A percentile compares a stretch with the other conserved stretches of the same genome.
Evolutionary conservation across 2,888 invertebrate genomes (phyloP).

Genomic region (Salpingus planirostris): DNA sequence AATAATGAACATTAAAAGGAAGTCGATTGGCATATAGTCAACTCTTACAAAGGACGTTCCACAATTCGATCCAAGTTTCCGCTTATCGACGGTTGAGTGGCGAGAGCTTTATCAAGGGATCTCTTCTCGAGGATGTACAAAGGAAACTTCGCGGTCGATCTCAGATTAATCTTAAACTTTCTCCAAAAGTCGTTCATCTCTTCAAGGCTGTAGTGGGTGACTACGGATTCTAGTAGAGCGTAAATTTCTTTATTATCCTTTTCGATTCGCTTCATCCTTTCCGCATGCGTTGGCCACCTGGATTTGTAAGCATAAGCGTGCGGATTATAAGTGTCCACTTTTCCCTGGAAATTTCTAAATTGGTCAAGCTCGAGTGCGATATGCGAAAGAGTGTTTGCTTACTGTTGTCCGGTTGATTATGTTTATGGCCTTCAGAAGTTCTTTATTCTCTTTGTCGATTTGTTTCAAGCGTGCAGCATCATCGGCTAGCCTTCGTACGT

Average conservation of each 20-base stretch:
- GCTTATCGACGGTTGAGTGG: constrained; percentile 30
- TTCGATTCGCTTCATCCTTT: constrained; percentile 23
- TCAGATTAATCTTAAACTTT: constrained; percentile 20
- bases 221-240: too few species aligned
- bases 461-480: constrained; percentile 38
- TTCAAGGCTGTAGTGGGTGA: constrained; percentile 23
- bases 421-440: constrained; percentile 51
- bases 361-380: too few species aligned
- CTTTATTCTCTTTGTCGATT: constrained; percentile 50
- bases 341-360: constrained; percentile 26
- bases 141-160: constrained; percentile 27
- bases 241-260: constrained; percentile 26
- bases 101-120: constrained; percentile 25
- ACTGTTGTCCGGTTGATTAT: constrained; percentile 51
- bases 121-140: constrained; percentile 24
- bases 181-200: constrained; percentile 24
- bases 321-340: constrained; percentile 29
- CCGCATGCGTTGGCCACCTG: constrained; percentile 26
- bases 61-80: constrained; percentile 18
- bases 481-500: constrained; percentile 34
- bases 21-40: too few species aligned
- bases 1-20: constrained; percentile 1
- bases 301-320: constrained; percentile 25
- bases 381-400: constrained; percentile 21
- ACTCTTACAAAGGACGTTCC: constrained; percentile 17